These are phyloP conservation scores for Aldrovandia affinis DNA, from an alignment of 2,797 vertebrate species.

Conservation along the genomic window DNA sequence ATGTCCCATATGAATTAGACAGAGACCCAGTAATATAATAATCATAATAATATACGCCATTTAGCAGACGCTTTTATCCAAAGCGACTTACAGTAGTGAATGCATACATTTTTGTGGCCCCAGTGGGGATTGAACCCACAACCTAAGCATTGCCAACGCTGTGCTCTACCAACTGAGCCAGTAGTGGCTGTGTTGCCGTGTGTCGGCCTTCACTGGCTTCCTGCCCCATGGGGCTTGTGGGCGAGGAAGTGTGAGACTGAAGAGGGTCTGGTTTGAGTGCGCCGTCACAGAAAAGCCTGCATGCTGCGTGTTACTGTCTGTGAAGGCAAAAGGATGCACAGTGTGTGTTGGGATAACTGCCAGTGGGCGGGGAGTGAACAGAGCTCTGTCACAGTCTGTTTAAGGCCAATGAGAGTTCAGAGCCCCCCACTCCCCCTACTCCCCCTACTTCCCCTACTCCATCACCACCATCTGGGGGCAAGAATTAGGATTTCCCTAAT, in stretches of 20 bases:
- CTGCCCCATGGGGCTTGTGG: not conserved
- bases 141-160: no score
- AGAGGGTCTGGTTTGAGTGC: not conserved
- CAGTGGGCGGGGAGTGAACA: not conserved
- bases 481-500: slow-evolving; percentile 26
- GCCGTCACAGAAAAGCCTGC: not conserved
- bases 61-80: no score
- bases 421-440: not conserved
- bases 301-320: not conserved
- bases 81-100: no score
- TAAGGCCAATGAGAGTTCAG: not conserved
- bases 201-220: not conserved
- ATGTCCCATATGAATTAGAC: not conserved
- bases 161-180: no score
- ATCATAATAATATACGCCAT: no score
- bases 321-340: slow-evolving; percentile 37
- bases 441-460: slow-evolving; percentile 1
- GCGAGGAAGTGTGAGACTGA: not conserved
- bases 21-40: not conserved
- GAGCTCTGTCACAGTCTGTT: not conserved
- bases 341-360: not conserved
- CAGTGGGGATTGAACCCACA: no score
- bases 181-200: not conserved
- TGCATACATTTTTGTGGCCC: no score
- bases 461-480: not conserved